These are phyloP conservation scores for Arnoldichthys spilopterus DNA, from an alignment of 2,797 vertebrate genomes.

Conservation along the genomic window DNA sequence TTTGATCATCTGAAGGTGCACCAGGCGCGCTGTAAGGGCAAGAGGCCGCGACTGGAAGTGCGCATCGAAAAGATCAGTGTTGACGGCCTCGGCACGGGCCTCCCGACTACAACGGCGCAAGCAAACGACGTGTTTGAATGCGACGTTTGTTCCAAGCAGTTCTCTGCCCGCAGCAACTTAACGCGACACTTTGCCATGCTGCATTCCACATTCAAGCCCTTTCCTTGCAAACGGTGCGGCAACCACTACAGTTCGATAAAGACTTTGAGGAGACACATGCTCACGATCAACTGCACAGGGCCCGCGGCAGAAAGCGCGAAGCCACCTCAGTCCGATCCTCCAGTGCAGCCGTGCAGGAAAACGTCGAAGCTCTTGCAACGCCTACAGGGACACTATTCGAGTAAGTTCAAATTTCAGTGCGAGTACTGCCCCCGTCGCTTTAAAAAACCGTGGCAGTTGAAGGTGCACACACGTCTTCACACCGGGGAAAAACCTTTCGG, in stretches of 20 bases:
- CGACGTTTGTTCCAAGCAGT: conserved; percentile 68
- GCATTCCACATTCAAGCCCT: conserved; percentile 69
- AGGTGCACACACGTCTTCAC: conserved; percentile 74
- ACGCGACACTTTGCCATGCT: conserved; percentile 72
- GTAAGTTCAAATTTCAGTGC: conserved; percentile 70
- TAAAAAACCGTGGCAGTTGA: conserved; percentile 62
- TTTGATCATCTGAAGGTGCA: conserved; percentile 81
- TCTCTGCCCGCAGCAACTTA: conserved; percentile 66
- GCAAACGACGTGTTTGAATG: conserved; percentile 64
- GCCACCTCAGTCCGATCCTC: conserved; percentile 43
- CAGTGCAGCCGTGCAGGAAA: conserved; percentile 49
- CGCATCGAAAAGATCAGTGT: conserved; percentile 76
- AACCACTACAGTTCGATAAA: conserved; percentile 65
- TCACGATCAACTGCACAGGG: conserved; percentile 63
- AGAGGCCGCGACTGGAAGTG: conserved; percentile 68
- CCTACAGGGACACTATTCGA: conserved; percentile 66
- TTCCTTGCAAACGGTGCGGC: conserved; percentile 72
- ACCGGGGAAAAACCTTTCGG: conserved; percentile 79
- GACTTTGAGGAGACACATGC: conserved; percentile 66
- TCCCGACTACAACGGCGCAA: conserved; percentile 61
- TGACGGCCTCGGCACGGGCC: conserved; percentile 69
- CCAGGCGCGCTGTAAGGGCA: conserved; percentile 73
- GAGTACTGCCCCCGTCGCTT: conserved; percentile 77
- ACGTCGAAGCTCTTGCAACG: conserved; percentile 64
- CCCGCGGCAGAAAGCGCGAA: conserved; percentile 13